Conservation (phyloP, 2,797 vertebrate species). For the Lepidocolaptes lacrymiger region DNA sequence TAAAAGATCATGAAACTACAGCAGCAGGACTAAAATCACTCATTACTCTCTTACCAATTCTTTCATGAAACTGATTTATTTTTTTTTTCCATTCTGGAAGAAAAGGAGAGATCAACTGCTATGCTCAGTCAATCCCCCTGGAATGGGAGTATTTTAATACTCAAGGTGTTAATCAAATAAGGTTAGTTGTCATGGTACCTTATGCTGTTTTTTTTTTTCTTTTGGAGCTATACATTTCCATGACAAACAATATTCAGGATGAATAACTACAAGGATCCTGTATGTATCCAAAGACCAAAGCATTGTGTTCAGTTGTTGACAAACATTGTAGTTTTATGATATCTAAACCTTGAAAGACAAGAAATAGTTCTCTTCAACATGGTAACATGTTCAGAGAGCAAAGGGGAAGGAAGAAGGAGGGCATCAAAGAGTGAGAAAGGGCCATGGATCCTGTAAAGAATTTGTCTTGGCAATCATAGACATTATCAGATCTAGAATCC, state of each 20-base stretch:
- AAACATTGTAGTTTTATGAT: not conserved
- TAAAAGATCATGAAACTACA: not conserved
- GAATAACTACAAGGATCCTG: not conserved
- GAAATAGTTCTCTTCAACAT: not conserved
- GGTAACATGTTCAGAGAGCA: not conserved
- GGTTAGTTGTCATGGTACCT: not conserved
- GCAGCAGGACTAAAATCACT: not conserved
- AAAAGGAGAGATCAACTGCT: not conserved
- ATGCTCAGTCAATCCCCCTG: not conserved
- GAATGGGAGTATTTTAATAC: not conserved
- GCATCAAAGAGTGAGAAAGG: not conserved
- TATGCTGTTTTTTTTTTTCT: not conserved
- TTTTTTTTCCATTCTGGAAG: not conserved
- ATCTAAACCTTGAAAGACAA: not conserved
- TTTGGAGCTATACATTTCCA: not conserved
- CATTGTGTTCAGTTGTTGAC: not conserved
- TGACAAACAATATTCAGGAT: not conserved
- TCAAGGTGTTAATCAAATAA: not conserved
- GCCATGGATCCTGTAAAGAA: not conserved
- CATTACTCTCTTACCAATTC: not conserved
- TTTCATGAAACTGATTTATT: not conserved
- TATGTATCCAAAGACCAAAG: not conserved
- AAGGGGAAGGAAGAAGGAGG: not conserved
- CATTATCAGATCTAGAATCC: not conserved
- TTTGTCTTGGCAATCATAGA: not conserved